Conservation (phyloP, 1,140 invertebrate genomes). For the Leptinotarsa defecta region DNA sequence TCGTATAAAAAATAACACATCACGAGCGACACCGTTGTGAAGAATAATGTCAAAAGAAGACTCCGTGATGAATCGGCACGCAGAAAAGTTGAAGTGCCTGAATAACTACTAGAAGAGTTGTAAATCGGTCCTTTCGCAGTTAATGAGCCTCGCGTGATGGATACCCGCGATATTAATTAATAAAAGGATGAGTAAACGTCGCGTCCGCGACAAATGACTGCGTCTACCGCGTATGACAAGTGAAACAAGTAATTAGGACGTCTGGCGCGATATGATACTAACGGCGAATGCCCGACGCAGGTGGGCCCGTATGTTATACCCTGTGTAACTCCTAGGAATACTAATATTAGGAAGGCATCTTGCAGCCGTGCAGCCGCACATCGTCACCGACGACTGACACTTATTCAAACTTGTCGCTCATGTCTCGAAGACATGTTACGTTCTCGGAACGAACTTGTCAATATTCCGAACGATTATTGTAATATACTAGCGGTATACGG, state of each 20-base stretch:
- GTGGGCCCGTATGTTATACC: conserved; percentile 48
- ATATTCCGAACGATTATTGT: conserved; percentile 16
- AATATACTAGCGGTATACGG: not conserved
- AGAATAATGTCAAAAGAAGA: conserved; percentile 38
- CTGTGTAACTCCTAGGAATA: conserved; percentile 38
- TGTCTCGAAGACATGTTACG: conserved; percentile 9
- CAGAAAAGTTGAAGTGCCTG: conserved; percentile 41
- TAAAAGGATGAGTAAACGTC: conserved; percentile 44
- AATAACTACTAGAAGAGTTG: conserved; percentile 44
- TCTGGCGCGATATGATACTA: conserved; percentile 37
- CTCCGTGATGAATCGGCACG: conserved; percentile 43
- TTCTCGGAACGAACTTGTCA: conserved; percentile 19
- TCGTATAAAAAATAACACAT: conserved; percentile 17
- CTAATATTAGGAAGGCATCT: conserved; percentile 46
- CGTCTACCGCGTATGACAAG: conserved; percentile 48
- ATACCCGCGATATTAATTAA: conserved; percentile 47
- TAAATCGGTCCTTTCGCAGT: conserved; percentile 47
- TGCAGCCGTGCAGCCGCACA: conserved; percentile 22
- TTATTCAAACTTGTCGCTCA: conserved; percentile 15
- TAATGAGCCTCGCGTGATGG: conserved; percentile 48
- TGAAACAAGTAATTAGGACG: conserved; percentile 35
- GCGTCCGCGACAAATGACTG: conserved; percentile 46
- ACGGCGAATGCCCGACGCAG: conserved; percentile 46
- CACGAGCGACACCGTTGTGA: conserved; percentile 28
- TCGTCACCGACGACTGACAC: conserved; percentile 25